Conservation (phyloP, 2,888 invertebrate species). For the Synergus laeviventris region DNA sequence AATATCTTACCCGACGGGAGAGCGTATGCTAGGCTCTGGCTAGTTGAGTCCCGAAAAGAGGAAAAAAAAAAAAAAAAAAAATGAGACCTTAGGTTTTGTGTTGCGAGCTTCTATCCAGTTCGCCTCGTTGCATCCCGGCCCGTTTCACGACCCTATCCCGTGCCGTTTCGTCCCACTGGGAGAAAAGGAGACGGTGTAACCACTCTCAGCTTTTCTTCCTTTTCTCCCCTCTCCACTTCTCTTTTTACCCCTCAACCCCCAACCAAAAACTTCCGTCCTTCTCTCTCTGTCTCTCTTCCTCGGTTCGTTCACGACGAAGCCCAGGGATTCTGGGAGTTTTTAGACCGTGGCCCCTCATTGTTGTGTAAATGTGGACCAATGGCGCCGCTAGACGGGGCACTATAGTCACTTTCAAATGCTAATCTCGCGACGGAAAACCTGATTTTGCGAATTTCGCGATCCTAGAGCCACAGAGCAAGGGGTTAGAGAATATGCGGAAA, state of each 20-base stretch:
- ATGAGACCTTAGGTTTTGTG: constrained; percentile 62
- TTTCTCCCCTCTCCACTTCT: constrained; percentile 45
- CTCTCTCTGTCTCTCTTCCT: constrained; percentile 53
- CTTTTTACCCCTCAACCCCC: constrained; percentile 46
- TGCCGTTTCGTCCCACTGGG: constrained; percentile 55
- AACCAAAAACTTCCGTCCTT: constrained; percentile 49
- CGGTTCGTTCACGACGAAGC: constrained; percentile 54
- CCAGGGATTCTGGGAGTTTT: constrained; percentile 73
- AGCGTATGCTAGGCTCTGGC: constrained; percentile 62
- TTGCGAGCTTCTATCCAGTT: constrained; percentile 61
- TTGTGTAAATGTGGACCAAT: constrained; percentile 75
- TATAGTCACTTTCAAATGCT: constrained; percentile 72
- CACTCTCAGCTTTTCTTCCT: constrained; percentile 50
- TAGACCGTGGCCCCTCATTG: constrained; percentile 73
- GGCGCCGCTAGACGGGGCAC: constrained; percentile 71
- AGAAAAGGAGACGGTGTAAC: constrained; percentile 59
- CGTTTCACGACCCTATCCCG: constrained; percentile 56
- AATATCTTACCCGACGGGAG: constrained; percentile 62
- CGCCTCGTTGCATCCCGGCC: constrained; percentile 56
- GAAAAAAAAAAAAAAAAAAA: constrained; percentile 57
- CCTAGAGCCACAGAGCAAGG: constrained; percentile 27
- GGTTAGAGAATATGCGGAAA: constrained; percentile 39
- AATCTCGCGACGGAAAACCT: constrained; percentile 68
- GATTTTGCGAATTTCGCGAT: constrained; percentile 69
- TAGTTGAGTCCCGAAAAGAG: constrained; percentile 58